Evolutionary conservation across 2,888 invertebrate genomes (phyloP), one percentile per base, ranked within the genome.

Genomic region (Plagodis dolabraria): DNA sequence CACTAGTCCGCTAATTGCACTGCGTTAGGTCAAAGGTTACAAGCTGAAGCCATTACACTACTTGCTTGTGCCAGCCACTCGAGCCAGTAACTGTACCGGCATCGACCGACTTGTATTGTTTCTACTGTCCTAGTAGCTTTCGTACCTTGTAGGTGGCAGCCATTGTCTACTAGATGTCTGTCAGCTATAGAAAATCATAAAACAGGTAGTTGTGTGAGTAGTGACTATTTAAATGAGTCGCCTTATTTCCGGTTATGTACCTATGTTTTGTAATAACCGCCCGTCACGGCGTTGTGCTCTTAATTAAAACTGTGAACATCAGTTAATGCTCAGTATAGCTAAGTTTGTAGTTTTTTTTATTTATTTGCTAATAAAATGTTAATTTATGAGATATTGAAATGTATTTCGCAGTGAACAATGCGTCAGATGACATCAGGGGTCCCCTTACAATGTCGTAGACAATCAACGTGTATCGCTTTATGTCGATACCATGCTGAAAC

Each of bases 371-470:
- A 12, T 6, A 11, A 40, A 10, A 40, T 10, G 10, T 40, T 40
- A 10, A 40, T 40, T 40, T 40, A 40, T 40, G 40, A 40, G 7
- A 8, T 40, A 40, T 40, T 10, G 10, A 40, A 36, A 36, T 10
- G 8, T 40, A 5, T 8, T 40, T 40, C 7, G 47, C 11, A 9
- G 34, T 34, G n/a, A 35, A 47, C 47, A 5, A 47, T 47, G 34
- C 33, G 7, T 34, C 5, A 7, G 34, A 12, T 49, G n/a, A 33
- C 33, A 40, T 49, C 49, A 4, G 22, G 22, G 22, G 40, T 33
- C 33, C 33, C 12, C 33, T 0, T 9, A 43, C 52, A 57, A 53
- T 48, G 56, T 56, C 53, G 50, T 33, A 47, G 46, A 33, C n/a
- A 42, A 10, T 40, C 42, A 40, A 38, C 55, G 47, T 10, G 47